These are phyloP conservation scores for Pseudococcus longispinus DNA, from an alignment of 2,888 invertebrate genomes.

Conservation along the genomic window DNA sequence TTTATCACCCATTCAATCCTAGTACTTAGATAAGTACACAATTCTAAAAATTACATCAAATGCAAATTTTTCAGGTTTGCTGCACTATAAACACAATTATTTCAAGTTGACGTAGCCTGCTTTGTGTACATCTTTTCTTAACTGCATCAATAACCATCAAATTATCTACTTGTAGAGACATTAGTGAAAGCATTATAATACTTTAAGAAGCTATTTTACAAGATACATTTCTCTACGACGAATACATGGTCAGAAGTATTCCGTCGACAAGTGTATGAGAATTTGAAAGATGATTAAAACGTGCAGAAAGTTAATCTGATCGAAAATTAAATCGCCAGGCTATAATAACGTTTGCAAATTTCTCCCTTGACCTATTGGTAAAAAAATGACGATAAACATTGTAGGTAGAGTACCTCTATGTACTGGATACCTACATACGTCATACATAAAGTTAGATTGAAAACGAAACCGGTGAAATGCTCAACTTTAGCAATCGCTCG, in stretches of 20 bases:
- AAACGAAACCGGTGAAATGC: no score
- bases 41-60: no score
- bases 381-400: background rate
- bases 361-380: background rate
- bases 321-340: background rate
- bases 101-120: no score
- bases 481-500: no score
- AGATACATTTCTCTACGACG: background rate
- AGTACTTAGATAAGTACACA: no score
- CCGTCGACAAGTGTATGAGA: background rate
- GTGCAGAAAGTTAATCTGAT: slow-evolving; percentile 2
- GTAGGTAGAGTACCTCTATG: background rate
- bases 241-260: background rate
- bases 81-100: no score
- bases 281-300: background rate
- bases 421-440: background rate
- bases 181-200: background rate
- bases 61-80: no score
- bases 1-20: no score
- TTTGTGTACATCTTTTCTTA: background rate
- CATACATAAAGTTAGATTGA: no score
- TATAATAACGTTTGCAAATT: background rate
- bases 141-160: background rate
- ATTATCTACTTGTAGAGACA: background rate
- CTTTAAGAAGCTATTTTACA: background rate